phyloP scores from a whole-genome alignment of 1,140 invertebrate species.

The Procambarus clarkii region DNA sequence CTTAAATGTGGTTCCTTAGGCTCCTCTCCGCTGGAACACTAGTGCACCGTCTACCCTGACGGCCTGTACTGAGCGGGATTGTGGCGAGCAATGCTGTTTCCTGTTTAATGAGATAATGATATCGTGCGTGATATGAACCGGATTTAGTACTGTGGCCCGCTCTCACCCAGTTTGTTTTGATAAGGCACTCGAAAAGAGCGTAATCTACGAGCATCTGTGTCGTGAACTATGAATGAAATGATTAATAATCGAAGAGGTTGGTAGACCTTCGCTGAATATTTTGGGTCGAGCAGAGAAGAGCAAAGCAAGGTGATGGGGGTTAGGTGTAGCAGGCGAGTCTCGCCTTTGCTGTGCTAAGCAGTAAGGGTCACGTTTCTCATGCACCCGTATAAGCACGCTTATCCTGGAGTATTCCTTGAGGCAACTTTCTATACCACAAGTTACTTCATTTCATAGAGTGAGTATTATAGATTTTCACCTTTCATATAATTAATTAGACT shows the following conservation, averaged over 20 bases:
- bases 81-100: not conserved
- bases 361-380: not conserved
- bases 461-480: not conserved
- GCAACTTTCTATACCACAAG: not conserved
- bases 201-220: not conserved
- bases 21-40: not conserved
- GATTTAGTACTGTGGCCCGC: constrained; percentile 12
- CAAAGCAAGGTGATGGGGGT: not conserved
- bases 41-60: not conserved
- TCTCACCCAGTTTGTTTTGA: not conserved
- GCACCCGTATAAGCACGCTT: not conserved
- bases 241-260: constrained; percentile 37
- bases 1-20: not conserved
- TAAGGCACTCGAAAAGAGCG: not conserved
- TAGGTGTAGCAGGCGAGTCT: not conserved
- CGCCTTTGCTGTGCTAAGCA: not conserved
- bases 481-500: not conserved
- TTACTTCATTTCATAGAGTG: not conserved
- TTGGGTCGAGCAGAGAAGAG: constrained; percentile 20
- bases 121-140: constrained; percentile 45
- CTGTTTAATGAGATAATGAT: constrained; percentile 38
- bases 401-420: not conserved
- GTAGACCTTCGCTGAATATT: constrained; percentile 20
- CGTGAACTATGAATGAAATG: constrained; percentile 36
- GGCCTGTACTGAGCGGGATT: not conserved